A percentile compares a stretch with the other conserved stretches of the same genome.
These are phyloP conservation scores for Steatocranus sp. DNA, from an alignment of 2,797 vertebrate genomes.

Conservation along the genomic window DNA sequence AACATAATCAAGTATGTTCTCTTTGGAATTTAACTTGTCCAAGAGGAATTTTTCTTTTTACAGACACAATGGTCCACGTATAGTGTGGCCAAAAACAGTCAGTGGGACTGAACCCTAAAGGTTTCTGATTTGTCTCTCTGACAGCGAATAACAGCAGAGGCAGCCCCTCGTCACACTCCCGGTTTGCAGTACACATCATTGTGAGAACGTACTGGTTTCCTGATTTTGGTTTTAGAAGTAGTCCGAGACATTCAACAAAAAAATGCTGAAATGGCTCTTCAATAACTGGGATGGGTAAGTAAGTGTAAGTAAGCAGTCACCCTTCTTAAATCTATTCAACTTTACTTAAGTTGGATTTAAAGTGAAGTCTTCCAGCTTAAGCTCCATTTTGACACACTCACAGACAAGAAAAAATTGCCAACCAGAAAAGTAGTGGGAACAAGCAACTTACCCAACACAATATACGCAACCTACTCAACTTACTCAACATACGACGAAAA, in stretches of 20 bases:
- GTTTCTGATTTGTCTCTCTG: background rate
- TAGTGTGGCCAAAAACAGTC: background rate
- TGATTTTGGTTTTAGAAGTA: background rate
- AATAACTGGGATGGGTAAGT: background rate
- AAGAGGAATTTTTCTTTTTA: background rate
- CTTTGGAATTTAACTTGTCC: background rate
- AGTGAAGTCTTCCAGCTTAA: background rate
- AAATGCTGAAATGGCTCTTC: background rate
- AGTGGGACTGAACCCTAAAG: background rate
- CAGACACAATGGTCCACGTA: background rate
- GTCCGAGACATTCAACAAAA: background rate
- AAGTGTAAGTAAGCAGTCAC: background rate
- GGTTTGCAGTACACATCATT: background rate
- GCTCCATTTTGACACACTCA: background rate
- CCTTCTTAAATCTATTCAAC: background rate
- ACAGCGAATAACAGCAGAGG: background rate
- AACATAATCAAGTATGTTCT: background rate
- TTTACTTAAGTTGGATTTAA: background rate
- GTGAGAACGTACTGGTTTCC: background rate
- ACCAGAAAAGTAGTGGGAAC: background rate
- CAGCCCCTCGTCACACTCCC: background rate
- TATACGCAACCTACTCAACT: background rate
- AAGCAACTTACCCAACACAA: background rate
- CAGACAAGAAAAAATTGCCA: background rate
- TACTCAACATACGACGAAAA: background rate